Base-by-base conservation (phyloP, 1,140 invertebrate genomes). In the Cecropterus lyciades region DNA sequence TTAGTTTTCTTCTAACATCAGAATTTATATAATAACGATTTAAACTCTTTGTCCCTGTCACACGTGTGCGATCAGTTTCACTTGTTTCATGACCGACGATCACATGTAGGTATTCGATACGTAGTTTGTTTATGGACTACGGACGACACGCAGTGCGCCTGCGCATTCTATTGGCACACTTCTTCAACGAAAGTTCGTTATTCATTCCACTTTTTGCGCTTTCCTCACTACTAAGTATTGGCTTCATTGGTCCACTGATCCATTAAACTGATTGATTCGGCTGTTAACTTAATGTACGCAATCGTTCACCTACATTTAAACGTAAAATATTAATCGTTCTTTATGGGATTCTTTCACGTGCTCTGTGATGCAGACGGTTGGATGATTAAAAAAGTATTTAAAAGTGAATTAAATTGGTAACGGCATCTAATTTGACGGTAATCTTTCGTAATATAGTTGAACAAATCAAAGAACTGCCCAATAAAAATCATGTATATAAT, bases 181-280 rank as follows among this genome's bases (percentile, higher is more conserved):
- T 80, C 73, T 82, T 66, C 60, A 80, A 75, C 77, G 80, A 85
- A 84, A 84, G 80, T 82, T 79, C 65, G 70, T 80, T 79, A 74
- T 48, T 72, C 80, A 83, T 80, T 84, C 79, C 72, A 78, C 69
- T 80, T 85, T 83, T 85, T 84, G 74, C 75, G 73, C 72, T 80
- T 79, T 80, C 72, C 66, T 80, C 63, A 67, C 60, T 53, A 76
- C 49, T 70, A 67, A 70, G 62, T 56, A 62, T 40, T 42, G 59
- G 67, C 65, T 73, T 69, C 56, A 76, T 75, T 76, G 75, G 72
- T 73, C 70, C 59, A 78, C 70, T 80, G 69, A 68, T 65, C 71
- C 64, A 77, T 72, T 78, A 72, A 69, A 72, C 69, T 56, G 67
- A 69, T 76, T 69, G 59, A 71, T 82, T 80, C 64, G 65, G 69